These are phyloP conservation scores for Oscheius sp. DNA, from an alignment of 2,888 invertebrate genomes.

Conservation along the genomic window DNA sequence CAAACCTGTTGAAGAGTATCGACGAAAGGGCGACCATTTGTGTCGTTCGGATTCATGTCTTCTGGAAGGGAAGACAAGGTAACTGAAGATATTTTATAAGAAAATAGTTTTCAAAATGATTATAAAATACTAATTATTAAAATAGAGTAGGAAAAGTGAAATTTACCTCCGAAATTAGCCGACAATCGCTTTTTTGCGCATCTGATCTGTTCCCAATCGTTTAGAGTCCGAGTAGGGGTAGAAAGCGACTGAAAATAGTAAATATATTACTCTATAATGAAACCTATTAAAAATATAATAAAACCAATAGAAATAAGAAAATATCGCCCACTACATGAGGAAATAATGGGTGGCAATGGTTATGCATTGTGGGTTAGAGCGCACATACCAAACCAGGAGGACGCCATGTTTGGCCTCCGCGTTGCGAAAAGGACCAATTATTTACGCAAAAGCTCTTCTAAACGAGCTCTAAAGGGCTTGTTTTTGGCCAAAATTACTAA, in stretches of 20 bases:
- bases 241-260: conserved; percentile 17
- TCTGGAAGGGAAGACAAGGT: conserved; percentile 18
- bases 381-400: conserved; percentile 18
- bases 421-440: conserved; percentile 13
- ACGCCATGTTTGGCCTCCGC: not conserved
- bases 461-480: too few relatives aligned
- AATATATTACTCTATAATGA: not conserved
- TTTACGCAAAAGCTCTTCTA: conserved; percentile 2
- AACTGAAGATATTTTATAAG: not conserved
- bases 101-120: not conserved
- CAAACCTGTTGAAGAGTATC: conserved; percentile 31
- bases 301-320: not conserved
- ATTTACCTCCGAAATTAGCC: conserved; percentile 27
- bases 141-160: too few relatives aligned
- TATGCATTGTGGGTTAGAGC: conserved; percentile 22
- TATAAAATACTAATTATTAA: not conserved
- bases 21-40: conserved; percentile 17
- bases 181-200: conserved; percentile 28
- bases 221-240: conserved; percentile 1
- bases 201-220: conserved; percentile 30
- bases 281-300: not conserved
- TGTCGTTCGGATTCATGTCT: conserved; percentile 24
- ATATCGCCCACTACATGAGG: not conserved
- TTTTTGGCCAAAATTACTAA: too few relatives aligned
- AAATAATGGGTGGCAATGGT: not conserved